Evolutionary conservation across 64 coral and sea anemone genomes (phyloP).

Genomic region (Stylophora pistillata): DNA sequence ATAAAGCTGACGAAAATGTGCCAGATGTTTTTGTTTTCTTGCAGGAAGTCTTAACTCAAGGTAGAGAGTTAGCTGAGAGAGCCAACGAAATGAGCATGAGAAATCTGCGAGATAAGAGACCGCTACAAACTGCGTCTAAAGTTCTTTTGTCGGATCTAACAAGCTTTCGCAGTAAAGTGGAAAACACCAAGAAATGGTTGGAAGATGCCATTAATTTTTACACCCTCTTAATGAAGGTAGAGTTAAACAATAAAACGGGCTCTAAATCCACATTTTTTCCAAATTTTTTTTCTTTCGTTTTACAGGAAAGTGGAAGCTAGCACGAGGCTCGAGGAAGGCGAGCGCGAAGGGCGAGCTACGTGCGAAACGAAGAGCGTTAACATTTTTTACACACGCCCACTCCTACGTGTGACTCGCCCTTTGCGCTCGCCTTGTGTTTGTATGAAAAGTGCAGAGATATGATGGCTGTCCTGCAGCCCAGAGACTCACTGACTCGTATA

Average conservation of each 20-base stretch:
- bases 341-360: no score
- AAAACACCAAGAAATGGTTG: conserved; percentile 53
- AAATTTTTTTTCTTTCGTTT: not conserved
- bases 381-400: no score
- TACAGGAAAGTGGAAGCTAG: no score
- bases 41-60: conserved; percentile 67
- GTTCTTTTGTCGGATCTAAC: conserved; percentile 32
- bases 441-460: no score
- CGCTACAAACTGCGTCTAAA: conserved; percentile 33
- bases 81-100: conserved; percentile 33
- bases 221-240: conserved; percentile 71
- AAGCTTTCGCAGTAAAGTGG: conserved; percentile 74
- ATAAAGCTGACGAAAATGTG: no score
- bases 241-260: not conserved
- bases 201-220: conserved; percentile 66
- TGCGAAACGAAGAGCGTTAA: no score
- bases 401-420: no score
- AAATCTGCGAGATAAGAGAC: conserved; percentile 52
- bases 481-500: no score
- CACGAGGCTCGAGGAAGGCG: no score
- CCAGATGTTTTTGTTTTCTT: not conserved
- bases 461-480: no score
- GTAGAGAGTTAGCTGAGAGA: conserved; percentile 59
- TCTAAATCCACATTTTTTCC: not conserved
- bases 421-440: no score